Evolutionary conservation across 2,888 invertebrate genomes (phyloP), one percentile per base, ranked within the genome.

Genomic region (Hydrotaea diabolus): DNA sequence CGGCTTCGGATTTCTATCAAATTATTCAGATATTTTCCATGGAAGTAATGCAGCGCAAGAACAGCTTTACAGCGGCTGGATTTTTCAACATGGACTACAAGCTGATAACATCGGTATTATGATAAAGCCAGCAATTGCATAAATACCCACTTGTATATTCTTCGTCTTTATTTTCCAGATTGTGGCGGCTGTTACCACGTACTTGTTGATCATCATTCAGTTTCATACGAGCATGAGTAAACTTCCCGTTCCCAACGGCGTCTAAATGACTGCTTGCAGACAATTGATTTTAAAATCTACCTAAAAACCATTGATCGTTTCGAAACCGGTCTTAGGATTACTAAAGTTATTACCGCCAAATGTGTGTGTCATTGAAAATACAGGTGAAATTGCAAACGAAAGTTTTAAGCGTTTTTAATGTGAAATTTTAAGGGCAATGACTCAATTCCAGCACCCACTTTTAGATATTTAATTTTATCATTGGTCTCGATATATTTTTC

Each of bases 51-150:
- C 89, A 90, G 19, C 83, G 89, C 11, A 89, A 87, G 82, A 82
- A 88, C 7, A 87, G 84, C 11, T 88, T 90, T 13, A 88, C 89
- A 8, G 90, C 89, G 0, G 89, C 88, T 2, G 90, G 89, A 15
- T 90, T 89, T 46, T 89, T 90, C 21, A 87, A 89, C 73, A 88
- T 90, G 85, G 87, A 90, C 59, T 89, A 88, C 46, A 89, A 89
- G 81, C 77, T 90, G 15, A 88, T 90, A 31, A 90, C 90, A 46
- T 90, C 90, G 78, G 90, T 89, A 75, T 46, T 31, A 23, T 83
- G 0, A 9, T 13, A 62, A 53, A n/a, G n/a, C n/a, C 62, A n/a
- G 62, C 7, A 2, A 31, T 1, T 39, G 39, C n/a, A n/a, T n/a
- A n/a, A n/a, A n/a, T 39, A 39, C 13, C 2, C 26, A 36, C 5